phyloP scores from a whole-genome alignment of 2,797 vertebrate genomes.

The Leptoclinus maculatus region DNA sequence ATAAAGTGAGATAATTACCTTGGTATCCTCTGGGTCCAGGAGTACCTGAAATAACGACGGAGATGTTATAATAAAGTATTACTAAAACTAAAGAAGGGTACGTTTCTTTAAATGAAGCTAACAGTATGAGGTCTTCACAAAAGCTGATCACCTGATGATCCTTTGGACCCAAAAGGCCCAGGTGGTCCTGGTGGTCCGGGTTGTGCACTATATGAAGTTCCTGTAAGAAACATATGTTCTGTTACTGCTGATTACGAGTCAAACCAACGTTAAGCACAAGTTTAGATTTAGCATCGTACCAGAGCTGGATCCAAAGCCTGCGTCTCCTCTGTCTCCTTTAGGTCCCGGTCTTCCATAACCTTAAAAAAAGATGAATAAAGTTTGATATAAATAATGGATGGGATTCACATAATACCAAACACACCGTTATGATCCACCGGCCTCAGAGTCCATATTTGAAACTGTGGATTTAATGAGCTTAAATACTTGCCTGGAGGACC shows the following conservation, averaged over 20 bases:
- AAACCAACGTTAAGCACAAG: neutral
- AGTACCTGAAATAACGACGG: constrained; percentile 68
- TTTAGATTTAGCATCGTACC: constrained; percentile 75
- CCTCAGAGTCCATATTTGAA: neutral
- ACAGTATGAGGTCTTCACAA: neutral
- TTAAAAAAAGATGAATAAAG: constrained; percentile 52
- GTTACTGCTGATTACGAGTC: neutral
- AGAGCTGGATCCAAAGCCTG: constrained; percentile 83
- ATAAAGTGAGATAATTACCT: constrained; percentile 66
- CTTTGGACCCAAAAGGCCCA: constrained; percentile 88
- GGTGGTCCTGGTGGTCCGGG: constrained; percentile 60
- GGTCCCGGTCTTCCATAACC: constrained; percentile 91
- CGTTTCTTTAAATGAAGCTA: neutral
- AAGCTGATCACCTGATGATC: constrained; percentile 86
- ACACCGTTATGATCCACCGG: neutral
- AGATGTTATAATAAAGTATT: neutral
- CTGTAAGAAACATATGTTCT: constrained; percentile 71
- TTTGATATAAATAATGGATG: neutral
- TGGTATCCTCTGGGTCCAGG: constrained; percentile 84
- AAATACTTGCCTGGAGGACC: constrained; percentile 84
- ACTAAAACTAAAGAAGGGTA: neutral
- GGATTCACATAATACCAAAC: neutral
- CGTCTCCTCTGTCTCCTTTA: constrained; percentile 89
- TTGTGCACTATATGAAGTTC: constrained; percentile 81
- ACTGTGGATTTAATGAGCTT: neutral